phyloP scores from a whole-genome alignment of 2,113 vertebrate species.

The Glaucomys volans region DNA sequence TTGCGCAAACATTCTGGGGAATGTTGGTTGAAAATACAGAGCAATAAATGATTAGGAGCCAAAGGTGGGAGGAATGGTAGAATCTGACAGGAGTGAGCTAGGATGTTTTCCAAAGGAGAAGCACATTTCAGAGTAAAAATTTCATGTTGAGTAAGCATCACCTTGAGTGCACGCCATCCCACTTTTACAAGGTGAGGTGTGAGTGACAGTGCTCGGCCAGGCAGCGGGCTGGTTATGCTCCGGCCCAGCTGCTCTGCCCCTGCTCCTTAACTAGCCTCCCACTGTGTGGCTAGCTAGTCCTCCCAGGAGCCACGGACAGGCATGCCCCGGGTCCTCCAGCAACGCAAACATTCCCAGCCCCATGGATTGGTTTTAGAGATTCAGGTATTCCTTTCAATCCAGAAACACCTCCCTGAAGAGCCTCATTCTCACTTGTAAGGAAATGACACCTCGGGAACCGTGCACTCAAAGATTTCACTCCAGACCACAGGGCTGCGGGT shows the following conservation, averaged over 20 bases:
- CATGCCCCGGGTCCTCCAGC: background rate
- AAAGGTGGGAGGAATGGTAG: background rate
- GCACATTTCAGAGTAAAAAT: background rate
- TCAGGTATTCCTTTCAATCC: background rate
- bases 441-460: background rate
- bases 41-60: background rate
- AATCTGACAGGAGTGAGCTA: background rate
- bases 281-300: background rate
- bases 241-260: background rate
- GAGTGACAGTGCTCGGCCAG: background rate
- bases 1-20: background rate
- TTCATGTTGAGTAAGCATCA: background rate
- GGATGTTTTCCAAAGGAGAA: background rate
- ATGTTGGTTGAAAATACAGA: background rate
- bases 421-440: background rate
- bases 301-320: no score
- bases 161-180: background rate
- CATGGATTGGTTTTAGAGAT: background rate
- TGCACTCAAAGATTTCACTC: background rate
- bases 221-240: background rate
- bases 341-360: background rate
- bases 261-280: background rate
- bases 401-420: conserved; percentile 20
- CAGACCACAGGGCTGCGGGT: background rate
- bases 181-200: background rate